Conservation (phyloP, 1,140 invertebrate genomes). For the Propsilocerus akamusi region DNA sequence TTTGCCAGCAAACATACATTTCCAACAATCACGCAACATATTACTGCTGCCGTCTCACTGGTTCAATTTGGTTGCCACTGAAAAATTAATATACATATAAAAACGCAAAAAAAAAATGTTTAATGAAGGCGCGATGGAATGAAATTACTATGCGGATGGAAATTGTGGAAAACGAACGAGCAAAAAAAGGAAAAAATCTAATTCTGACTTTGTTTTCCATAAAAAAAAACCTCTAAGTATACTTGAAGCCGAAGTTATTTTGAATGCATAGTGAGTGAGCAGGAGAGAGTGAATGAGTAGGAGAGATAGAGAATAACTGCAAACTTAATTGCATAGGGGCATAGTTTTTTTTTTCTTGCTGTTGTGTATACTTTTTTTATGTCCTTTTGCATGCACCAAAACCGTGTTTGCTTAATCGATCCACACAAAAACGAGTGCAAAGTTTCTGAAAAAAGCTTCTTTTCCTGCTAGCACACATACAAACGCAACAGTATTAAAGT, state of each 20-base stretch:
- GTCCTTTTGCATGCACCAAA: no score
- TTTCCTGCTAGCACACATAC: no score
- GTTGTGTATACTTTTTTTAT: no score
- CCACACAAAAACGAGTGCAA: no score
- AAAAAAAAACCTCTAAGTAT: neutral
- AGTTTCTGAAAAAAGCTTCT: no score
- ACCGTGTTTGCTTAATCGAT: no score
- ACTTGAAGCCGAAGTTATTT: neutral
- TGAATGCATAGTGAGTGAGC: neutral
- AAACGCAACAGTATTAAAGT: no score
- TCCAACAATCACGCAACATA: conserved; percentile 1
- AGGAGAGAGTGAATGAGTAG: neutral
- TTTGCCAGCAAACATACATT: neutral
- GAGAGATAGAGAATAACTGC: neutral
- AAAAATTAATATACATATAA: neutral
- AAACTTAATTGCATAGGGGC: neutral
- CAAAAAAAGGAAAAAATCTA: neutral
- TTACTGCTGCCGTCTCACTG: neutral
- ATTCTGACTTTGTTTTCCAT: neutral
- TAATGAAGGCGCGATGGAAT: no score
- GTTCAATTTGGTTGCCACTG: neutral
- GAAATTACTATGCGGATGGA: neutral
- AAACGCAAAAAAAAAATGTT: neutral
- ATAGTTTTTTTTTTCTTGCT: neutral
- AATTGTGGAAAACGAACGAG: neutral